Percentiles rank a stretch among this genome's conserved stretches.
Evolutionary conservation across 2,888 invertebrate species (phyloP).

Genomic region (Ormia ochracea): DNA sequence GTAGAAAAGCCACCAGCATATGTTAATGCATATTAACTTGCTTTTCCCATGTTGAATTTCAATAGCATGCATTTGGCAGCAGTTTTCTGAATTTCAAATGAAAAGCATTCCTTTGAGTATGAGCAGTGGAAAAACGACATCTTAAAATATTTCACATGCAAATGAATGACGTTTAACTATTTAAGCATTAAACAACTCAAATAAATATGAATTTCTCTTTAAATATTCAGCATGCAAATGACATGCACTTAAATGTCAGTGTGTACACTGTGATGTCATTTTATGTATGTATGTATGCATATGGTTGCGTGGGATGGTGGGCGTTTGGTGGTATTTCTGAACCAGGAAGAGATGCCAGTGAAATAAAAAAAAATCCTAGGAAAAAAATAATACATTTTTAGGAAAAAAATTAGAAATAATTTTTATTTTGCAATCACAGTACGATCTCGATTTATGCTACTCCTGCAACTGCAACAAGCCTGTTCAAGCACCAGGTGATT

Average conservation of each 20-base stretch:
- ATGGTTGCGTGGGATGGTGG: no score
- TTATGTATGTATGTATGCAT: no score
- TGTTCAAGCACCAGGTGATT: no score
- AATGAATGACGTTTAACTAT: conserved; percentile 41
- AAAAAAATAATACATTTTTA: no score
- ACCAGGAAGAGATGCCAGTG: no score
- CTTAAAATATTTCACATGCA: conserved; percentile 43
- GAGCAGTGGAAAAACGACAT: neutral
- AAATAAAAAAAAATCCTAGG: no score
- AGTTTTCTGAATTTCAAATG: conserved; percentile 5
- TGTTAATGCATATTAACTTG: neutral
- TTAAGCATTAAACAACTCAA: conserved; percentile 20
- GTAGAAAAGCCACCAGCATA: neutral
- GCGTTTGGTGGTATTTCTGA: no score
- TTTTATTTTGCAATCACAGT: no score
- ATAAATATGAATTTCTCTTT: conserved; percentile 1
- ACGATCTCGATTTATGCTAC: no score
- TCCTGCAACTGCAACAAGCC: no score
- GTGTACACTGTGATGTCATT: no score
- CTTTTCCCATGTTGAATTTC: neutral
- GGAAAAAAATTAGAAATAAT: no score
- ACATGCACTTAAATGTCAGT: neutral
- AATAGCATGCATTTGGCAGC: neutral
- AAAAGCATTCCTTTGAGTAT: conserved; percentile 1
- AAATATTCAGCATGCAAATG: neutral